A percentile compares a stretch with the other conserved stretches of the same genome.
phyloP scores from a whole-genome alignment of 1,140 invertebrate genomes.

The Pseudobourletiella spinata region DNA sequence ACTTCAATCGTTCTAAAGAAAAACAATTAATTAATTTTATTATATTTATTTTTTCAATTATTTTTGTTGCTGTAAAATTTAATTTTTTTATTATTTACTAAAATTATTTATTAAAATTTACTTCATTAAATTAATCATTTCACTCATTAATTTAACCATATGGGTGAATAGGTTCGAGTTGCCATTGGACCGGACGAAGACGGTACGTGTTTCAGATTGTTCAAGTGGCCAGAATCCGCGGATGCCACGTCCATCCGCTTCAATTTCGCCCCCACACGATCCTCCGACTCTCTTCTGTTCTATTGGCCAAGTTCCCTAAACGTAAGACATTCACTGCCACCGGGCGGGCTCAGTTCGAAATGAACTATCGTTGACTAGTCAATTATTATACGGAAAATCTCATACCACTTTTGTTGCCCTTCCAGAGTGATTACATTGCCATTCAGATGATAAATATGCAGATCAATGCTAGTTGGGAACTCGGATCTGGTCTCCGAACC shows the following conservation, averaged over 20 bases:
- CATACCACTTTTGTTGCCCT: no score
- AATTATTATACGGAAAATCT: no score
- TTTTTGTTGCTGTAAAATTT: no score
- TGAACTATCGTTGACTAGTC: no score
- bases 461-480: conserved; percentile 65
- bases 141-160: not conserved
- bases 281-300: conserved; percentile 53
- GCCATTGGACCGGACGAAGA: conserved; percentile 47
- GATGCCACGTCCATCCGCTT: conserved; percentile 25
- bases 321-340: conserved; percentile 45
- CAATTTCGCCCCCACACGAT: conserved; percentile 28
- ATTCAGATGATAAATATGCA: conserved; percentile 67
- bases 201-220: conserved; percentile 55
- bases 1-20: no score
- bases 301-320: conserved; percentile 54
- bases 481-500: conserved; percentile 56
- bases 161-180: conserved; percentile 59
- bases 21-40: no score
- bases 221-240: conserved; percentile 41
- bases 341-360: no score
- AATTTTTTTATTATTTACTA: not conserved
- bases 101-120: not conserved
- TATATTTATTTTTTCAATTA: no score
- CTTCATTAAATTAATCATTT: no score
- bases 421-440: conserved; percentile 59